Percentiles rank a stretch among this genome's conserved stretches.
phyloP scores from a whole-genome alignment of 2,888 invertebrate genomes.

The Invenusta paracnida region DNA sequence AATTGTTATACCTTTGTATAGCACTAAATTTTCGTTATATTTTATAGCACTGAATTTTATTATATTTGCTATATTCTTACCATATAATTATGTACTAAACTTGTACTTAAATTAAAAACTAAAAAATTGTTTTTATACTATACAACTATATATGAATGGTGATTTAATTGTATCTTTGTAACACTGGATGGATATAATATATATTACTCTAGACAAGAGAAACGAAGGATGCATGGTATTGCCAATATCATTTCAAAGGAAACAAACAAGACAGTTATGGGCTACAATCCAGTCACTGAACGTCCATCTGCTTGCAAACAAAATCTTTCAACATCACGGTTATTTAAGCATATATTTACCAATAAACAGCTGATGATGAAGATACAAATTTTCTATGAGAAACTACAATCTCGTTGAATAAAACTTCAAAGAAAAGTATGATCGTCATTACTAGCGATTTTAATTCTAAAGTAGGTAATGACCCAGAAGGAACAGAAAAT shows the following conservation, averaged over 20 bases:
- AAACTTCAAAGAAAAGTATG: neutral
- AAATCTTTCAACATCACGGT: neutral
- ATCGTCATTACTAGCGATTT: neutral
- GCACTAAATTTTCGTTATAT: too few species aligned
- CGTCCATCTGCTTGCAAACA: neutral
- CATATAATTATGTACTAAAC: too few species aligned
- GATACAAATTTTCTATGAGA: neutral
- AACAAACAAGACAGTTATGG: neutral
- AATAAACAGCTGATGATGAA: neutral
- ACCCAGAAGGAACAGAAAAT: neutral
- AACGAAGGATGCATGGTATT: neutral
- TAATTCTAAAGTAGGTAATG: neutral
- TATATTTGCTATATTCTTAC: too few species aligned
- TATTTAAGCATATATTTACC: neutral
- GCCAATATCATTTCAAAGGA: neutral
- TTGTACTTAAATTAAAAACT: too few species aligned
- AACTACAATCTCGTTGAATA: neutral
- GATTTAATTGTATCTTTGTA: too few species aligned
- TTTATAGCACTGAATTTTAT: too few species aligned
- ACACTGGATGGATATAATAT: too few species aligned
- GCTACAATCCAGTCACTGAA: neutral
- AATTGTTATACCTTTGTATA: too few species aligned
- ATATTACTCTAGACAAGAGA: neutral
- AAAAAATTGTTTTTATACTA: too few species aligned
- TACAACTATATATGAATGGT: too few species aligned